Conservation (phyloP, 2,113 vertebrate species). For the Marmota flaviventris region DNA sequence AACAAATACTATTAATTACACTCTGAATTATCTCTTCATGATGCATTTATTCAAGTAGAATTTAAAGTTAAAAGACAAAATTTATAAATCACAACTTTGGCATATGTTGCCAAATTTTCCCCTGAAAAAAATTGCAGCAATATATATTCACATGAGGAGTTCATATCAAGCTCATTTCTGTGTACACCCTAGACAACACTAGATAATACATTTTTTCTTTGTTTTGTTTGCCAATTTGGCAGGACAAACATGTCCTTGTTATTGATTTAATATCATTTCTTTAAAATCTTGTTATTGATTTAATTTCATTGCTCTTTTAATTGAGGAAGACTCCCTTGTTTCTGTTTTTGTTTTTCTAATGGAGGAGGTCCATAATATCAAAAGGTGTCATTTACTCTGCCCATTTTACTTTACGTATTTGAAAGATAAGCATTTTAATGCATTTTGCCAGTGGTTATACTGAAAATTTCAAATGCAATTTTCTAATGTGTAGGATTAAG, state of each 20-base stretch:
- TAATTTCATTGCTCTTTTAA: slow-evolving; percentile 1
- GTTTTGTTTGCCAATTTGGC: neutral
- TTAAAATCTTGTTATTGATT: neutral
- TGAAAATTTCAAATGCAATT: slow-evolving; percentile 20
- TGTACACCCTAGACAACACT: neutral
- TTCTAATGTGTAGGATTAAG: neutral
- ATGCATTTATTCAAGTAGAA: slow-evolving; percentile 37
- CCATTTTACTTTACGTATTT: neutral
- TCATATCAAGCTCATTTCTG: neutral
- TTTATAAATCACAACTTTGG: slow-evolving; percentile 36
- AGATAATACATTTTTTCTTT: neutral
- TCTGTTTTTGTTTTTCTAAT: neutral
- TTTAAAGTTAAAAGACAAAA: slow-evolving; percentile 53
- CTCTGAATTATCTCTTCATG: slow-evolving; percentile 47
- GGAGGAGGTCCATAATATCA: neutral
- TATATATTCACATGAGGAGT: neutral
- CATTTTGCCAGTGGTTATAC: neutral
- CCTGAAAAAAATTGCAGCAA: slow-evolving; percentile 5
- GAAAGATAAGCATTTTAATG: neutral
- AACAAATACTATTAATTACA: slow-evolving; percentile 30
- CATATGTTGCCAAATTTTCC: slow-evolving; percentile 13
- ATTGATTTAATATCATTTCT: neutral
- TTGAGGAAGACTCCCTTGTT: neutral
- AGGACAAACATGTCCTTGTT: neutral
- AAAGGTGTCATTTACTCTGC: neutral